phyloP scores from a whole-genome alignment of 2,888 invertebrate genomes.

The Ecliptopera silaceata region DNA sequence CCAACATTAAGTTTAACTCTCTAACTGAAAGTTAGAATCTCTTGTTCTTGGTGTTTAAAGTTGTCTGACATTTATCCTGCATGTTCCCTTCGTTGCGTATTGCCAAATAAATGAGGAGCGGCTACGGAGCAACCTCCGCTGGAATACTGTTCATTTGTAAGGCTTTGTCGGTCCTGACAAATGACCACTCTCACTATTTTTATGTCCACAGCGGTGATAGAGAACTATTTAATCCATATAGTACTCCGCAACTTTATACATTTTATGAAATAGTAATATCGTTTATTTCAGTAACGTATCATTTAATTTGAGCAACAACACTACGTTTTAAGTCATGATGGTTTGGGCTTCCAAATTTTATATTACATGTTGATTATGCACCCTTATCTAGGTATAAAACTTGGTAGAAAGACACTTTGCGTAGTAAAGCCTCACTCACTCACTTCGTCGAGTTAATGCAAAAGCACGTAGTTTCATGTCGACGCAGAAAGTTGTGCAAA shows the following conservation, averaged over 20 bases:
- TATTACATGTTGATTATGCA: slow-evolving; percentile 74
- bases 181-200: slow-evolving; percentile 71
- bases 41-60: slow-evolving; percentile 49
- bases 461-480: slow-evolving; percentile 79
- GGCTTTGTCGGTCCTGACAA: slow-evolving; percentile 75
- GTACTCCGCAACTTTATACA: slow-evolving; percentile 23
- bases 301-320: slow-evolving; percentile 35
- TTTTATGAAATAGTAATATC: slow-evolving; percentile 27
- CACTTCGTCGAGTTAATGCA: slow-evolving; percentile 77
- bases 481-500: slow-evolving; percentile 78
- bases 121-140: slow-evolving; percentile 55
- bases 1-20: slow-evolving; percentile 3
- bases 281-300: slow-evolving; percentile 29
- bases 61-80: slow-evolving; percentile 62
- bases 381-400: slow-evolving; percentile 73
- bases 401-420: slow-evolving; percentile 71
- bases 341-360: slow-evolving; percentile 39
- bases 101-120: slow-evolving; percentile 65
- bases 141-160: slow-evolving; percentile 74
- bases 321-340: slow-evolving; percentile 31
- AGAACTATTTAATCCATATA: slow-evolving; percentile 47
- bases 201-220: slow-evolving; percentile 64
- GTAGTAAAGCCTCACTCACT: slow-evolving; percentile 66
- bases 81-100: slow-evolving; percentile 67
- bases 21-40: slow-evolving; percentile 12